Base-by-base conservation (phyloP, 2,888 invertebrate species). In the Colostygia pectinataria region DNA sequence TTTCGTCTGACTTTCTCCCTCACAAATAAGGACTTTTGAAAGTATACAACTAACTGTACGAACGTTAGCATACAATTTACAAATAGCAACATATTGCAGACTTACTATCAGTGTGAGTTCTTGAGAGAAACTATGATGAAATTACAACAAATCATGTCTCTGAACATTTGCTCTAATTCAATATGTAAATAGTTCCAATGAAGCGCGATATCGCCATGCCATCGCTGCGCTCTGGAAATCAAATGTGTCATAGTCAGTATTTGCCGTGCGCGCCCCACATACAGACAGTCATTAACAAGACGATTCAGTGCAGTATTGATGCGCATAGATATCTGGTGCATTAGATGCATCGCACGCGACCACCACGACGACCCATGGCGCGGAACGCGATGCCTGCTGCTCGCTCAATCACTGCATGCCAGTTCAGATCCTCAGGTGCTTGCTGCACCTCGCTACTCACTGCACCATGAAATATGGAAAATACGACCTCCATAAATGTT, bases 381-480 rank as follows among this genome's bases (percentile, higher is more conserved):
- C 80, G 86, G 83, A 87, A 87, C 87, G 73, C 66, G 74, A 73
- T 74, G 77, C 75, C 71, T 66, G 68, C 66, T 67, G 65, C 74
- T 74, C 81, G 74, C 73, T 79, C 69, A 71, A 71, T 61, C 64
- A 68, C 70, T 74, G 76, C 78, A 73, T 73, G 67, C 80, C 46
- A 52, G 52, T 52, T 38, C 52, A 74, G 71, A 63, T 77, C 74
- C 71, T 79, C 71, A 65, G 69, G 71, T 77, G 80, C 75, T 77
- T 75, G 74, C 72, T 77, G 69, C 72, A 76, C 68, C 66, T 71
- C 57, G 65, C 67, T 63, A 63, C 65, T 54, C 66, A 69, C 59
- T 73, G 73, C 72, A 82, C 72, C 72, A 91, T 91, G 91, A 90
- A 90, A 77, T 77, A 91, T 81, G 90, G 91, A 72, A 91, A 90